Conservation (phyloP, 2,113 vertebrate species). For the Chaetorhynchus papuensis region DNA sequence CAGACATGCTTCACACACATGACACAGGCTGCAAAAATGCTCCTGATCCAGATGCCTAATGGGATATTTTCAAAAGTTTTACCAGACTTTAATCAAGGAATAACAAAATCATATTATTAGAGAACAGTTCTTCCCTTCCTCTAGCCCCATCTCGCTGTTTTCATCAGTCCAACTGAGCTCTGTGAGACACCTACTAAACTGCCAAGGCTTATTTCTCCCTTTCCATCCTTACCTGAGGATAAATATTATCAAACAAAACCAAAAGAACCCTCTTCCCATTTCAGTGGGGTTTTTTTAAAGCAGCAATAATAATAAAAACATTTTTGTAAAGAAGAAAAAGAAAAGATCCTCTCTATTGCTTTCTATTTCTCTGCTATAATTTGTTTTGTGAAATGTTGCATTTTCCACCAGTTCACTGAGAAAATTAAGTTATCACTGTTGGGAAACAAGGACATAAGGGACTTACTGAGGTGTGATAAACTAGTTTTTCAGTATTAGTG, state of each 20-base stretch:
- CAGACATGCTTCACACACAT: neutral
- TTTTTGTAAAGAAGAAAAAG: neutral
- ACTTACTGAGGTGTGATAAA: constrained; percentile 42
- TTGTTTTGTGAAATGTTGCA: constrained; percentile 24
- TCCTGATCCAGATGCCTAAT: neutral
- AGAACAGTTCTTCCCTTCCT: neutral
- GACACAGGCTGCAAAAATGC: neutral
- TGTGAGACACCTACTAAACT: neutral
- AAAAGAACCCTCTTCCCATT: neutral
- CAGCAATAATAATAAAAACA: neutral
- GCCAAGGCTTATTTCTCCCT: neutral
- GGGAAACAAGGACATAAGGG: constrained; percentile 45
- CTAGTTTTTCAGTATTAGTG: constrained; percentile 13
- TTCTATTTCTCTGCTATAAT: neutral
- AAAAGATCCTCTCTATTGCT: neutral
- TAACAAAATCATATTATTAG: neutral
- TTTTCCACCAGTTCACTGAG: constrained; percentile 13
- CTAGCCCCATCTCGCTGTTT: neutral
- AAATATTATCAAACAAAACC: neutral
- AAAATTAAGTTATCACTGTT: constrained; percentile 45
- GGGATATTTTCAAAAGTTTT: neutral
- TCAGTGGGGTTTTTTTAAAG: neutral
- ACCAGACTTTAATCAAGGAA: neutral
- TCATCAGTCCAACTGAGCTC: neutral
- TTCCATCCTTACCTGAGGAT: neutral